Evolutionary conservation across 2,797 vertebrate species (phyloP), one percentile per base, ranked within the genome.

Genomic region (Poeciliopsis gracilis): DNA sequence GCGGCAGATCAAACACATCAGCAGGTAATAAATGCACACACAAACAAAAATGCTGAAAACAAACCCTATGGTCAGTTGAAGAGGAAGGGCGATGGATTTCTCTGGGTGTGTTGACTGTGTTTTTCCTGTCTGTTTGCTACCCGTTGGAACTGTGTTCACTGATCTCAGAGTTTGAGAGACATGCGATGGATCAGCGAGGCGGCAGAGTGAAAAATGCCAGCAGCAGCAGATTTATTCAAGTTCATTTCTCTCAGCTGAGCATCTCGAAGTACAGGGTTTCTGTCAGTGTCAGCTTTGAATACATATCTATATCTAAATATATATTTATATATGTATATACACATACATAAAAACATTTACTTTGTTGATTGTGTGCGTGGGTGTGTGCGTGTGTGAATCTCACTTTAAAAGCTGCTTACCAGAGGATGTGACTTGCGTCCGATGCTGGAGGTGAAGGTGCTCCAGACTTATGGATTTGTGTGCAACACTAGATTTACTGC

Each of bases 191-290:
- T 88, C 90, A 88, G 81, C 82, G 80, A 93, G 88, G 89, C 91
- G 86, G 88, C 88, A 94, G 93, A 94, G 91, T 92, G 87, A 90
- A 93, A 93, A 93, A 90, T 86, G 88, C 81, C 81, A 89, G 76
- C 83, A 78, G 85, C 80, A 84, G 86, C 86, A 82, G 82, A 93
- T 88, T 87, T 92, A 88, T 91, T 92, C 85, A 79, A 84, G 87
- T 85, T 87, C 69, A 81, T 90, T 81, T 86, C 79, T 75, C 75
- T 83, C 76, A 83, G 76, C 41, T 79, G 33, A 79, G 55, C 77
- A 59, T 76, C 45, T 73, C 73, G 23, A 55, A 80, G 82, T 87
- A 81, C 47, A 55, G 70, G 57, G 72, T 77, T 88, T 85, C 83
- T 88, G 77, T 82, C 77, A 76, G 76, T 87, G 77, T 82, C 77